Conservation (phyloP, 2,888 invertebrate species). For the Morinoia aosen region DNA sequence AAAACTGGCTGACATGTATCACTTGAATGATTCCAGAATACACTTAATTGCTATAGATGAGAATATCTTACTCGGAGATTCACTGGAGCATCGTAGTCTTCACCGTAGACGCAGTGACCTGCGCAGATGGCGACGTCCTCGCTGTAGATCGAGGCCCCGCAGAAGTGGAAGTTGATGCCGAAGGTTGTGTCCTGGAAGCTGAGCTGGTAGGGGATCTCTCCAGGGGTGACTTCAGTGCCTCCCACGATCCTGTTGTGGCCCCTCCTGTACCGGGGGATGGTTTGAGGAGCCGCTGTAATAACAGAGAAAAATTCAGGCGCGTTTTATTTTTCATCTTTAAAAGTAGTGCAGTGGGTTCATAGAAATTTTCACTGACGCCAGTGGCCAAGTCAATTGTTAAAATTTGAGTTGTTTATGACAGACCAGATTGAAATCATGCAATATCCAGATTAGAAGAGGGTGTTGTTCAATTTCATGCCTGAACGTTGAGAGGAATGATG, state of each 20-base stretch:
- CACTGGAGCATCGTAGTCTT: conserved; percentile 39
- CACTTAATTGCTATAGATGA: too few relatives aligned
- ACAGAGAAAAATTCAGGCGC: background rate
- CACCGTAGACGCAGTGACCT: conserved; percentile 58
- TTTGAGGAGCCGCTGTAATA: conserved; percentile 54
- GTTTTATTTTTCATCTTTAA: too few relatives aligned
- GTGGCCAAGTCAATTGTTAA: too few relatives aligned
- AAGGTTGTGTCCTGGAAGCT: conserved; percentile 59
- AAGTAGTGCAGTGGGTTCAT: too few relatives aligned
- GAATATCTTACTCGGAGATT: conserved; percentile 25
- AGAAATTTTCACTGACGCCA: too few relatives aligned
- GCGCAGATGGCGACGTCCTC: conserved; percentile 57
- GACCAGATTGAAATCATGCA: too few relatives aligned
- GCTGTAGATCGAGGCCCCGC: conserved; percentile 59
- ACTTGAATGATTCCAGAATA: too few relatives aligned
- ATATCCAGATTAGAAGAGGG: too few relatives aligned
- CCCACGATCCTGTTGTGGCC: conserved; percentile 66
- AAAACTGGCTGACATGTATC: too few relatives aligned
- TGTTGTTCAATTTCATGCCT: too few relatives aligned
- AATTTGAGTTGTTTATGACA: background rate
- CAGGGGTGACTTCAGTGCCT: conserved; percentile 57
- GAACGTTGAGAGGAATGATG: too few relatives aligned
- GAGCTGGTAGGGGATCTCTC: conserved; percentile 63
- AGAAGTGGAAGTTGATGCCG: conserved; percentile 58
- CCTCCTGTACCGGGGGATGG: conserved; percentile 40